These are phyloP conservation scores for Heliothis peltigera DNA, from an alignment of 2,888 invertebrate species.

Conservation along the genomic window DNA sequence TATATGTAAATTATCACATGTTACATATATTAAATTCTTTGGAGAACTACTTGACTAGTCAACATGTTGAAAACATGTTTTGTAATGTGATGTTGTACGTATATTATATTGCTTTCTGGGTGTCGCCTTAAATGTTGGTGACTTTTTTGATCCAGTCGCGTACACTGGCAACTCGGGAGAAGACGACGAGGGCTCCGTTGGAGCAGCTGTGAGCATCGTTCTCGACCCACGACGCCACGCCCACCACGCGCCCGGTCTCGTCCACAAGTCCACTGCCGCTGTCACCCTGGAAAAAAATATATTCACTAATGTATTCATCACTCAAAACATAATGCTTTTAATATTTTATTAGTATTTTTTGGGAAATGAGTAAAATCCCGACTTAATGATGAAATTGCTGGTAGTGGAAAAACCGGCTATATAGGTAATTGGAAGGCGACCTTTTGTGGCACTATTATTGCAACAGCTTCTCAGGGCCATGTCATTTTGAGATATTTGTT, in stretches of 20 bases:
- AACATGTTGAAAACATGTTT: slow-evolving; percentile 57
- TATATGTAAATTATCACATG: slow-evolving; percentile 42
- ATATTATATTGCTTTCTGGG: slow-evolving; percentile 24
- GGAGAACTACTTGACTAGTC: slow-evolving; percentile 58
- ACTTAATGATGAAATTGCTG: background rate
- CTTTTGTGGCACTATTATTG: slow-evolving; percentile 19
- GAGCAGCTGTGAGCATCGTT: slow-evolving; percentile 79
- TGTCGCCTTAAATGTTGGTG: slow-evolving; percentile 69
- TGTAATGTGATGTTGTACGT: slow-evolving; percentile 51
- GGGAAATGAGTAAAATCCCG: slow-evolving; percentile 8
- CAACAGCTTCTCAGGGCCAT: slow-evolving; percentile 10
- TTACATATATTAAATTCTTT: slow-evolving; percentile 47
- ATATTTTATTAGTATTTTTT: slow-evolving; percentile 6
- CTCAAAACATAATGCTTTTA: no score
- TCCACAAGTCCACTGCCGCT: slow-evolving; percentile 86
- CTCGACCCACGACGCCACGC: slow-evolving; percentile 86
- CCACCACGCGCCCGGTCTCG: slow-evolving; percentile 71
- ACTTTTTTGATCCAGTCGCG: slow-evolving; percentile 80
- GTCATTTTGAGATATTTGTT: background rate
- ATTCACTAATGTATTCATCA: no score
- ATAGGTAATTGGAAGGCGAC: background rate
- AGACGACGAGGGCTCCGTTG: slow-evolving; percentile 79
- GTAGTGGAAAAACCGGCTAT: slow-evolving; percentile 7
- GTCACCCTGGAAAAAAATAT: slow-evolving; percentile 76
- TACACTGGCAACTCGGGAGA: slow-evolving; percentile 77